These are phyloP conservation scores for Misgurnus anguillicaudatus DNA, from an alignment of 2,113 vertebrate species.

Conservation along the genomic window DNA sequence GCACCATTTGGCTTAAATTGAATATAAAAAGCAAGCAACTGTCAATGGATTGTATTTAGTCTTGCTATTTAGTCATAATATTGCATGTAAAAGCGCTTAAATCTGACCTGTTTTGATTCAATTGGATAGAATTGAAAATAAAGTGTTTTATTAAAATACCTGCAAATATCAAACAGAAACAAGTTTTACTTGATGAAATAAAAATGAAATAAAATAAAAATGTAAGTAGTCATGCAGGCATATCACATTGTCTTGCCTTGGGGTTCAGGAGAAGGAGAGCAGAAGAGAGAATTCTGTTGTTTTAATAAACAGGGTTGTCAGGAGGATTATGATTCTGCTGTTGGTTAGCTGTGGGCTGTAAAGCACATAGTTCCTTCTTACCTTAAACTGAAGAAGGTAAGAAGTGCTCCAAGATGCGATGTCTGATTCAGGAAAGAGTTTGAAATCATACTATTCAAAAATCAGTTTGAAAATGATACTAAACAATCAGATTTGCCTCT, in stretches of 20 bases:
- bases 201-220: too few relatives aligned
- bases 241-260: too few relatives aligned
- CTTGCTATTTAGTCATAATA: too few relatives aligned
- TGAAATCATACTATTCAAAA: too few relatives aligned
- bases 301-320: constrained; percentile 56
- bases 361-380: constrained; percentile 45
- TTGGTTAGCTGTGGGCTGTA: constrained; percentile 40
- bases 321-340: constrained; percentile 54
- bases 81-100: not conserved
- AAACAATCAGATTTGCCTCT: too few relatives aligned
- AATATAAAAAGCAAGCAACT: not conserved
- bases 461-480: too few relatives aligned
- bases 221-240: constrained; percentile 41
- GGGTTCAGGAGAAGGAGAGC: constrained; percentile 17
- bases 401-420: too few relatives aligned
- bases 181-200: too few relatives aligned
- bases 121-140: too few relatives aligned
- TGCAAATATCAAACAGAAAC: too few relatives aligned
- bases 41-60: not conserved
- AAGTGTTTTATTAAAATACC: too few relatives aligned
- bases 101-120: not conserved
- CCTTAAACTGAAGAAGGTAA: constrained; percentile 24
- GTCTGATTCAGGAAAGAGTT: too few relatives aligned
- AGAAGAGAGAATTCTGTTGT: constrained; percentile 50
- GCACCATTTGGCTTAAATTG: not conserved